Evolutionary conservation across 2,113 vertebrate genomes (phyloP).

Genomic region (Oreamnos americanus): DNA sequence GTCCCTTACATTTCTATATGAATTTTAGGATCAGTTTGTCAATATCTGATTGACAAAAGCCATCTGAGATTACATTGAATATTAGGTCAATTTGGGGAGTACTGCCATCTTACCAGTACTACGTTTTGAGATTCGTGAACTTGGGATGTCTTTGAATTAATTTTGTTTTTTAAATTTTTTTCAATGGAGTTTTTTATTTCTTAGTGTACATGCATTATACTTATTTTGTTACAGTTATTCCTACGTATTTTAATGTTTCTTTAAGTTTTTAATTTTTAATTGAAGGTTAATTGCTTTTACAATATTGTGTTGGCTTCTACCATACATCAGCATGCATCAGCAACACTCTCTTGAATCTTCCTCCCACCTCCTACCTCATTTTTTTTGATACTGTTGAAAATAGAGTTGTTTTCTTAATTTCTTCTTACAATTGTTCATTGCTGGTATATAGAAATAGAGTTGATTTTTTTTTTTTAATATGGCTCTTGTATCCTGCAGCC

Average conservation of each 20-base stretch:
- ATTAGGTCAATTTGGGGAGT: background rate
- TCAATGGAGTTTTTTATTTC: background rate
- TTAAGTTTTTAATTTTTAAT: background rate
- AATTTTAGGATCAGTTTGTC: background rate
- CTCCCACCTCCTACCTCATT: background rate
- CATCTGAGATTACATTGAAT: background rate
- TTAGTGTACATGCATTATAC: background rate
- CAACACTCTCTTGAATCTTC: background rate
- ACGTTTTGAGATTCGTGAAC: background rate
- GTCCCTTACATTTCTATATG: background rate
- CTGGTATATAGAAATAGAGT: background rate
- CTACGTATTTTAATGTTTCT: background rate
- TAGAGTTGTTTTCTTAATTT: background rate
- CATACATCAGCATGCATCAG: fast-evolving
- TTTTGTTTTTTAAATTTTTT: background rate
- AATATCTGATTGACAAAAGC: background rate
- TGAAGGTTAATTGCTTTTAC: background rate
- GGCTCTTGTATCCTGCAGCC: background rate
- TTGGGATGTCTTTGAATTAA: background rate
- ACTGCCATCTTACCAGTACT: background rate
- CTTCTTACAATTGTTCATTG: background rate
- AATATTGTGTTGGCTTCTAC: background rate
- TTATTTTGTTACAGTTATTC: background rate
- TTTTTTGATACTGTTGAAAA: background rate
- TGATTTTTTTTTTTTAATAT: background rate